Percentiles rank a stretch among this genome's conserved stretches.
These are phyloP conservation scores for Drosophila bocki DNA, from an alignment of 1,140 invertebrate genomes.

Conservation along the genomic window DNA sequence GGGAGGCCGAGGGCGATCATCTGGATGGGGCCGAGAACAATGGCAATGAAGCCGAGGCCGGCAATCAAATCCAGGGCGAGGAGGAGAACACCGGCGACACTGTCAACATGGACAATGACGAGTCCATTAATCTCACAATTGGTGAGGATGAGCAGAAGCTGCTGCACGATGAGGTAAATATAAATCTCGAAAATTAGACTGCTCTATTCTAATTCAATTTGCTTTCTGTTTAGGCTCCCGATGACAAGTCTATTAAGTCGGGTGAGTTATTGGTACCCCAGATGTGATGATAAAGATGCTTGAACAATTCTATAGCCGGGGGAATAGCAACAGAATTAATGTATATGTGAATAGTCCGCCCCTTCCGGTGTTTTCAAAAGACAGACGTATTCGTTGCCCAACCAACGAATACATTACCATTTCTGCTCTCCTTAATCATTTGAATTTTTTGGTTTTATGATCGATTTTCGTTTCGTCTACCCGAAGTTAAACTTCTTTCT, in stretches of 20 bases:
- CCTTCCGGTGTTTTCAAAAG: not conserved
- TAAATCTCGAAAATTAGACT: not conserved
- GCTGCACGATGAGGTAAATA: conserved; percentile 89
- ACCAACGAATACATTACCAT: conserved; percentile 3
- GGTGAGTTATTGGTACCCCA: conserved; percentile 50
- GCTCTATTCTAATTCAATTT: conserved; percentile 22
- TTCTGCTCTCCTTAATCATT: not conserved
- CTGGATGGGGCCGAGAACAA: conserved; percentile 30
- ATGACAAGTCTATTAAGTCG: conserved; percentile 81
- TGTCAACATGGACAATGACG: conserved; percentile 87
- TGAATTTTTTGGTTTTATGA: not conserved
- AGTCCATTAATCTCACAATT: conserved; percentile 92
- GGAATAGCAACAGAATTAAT: not conserved
- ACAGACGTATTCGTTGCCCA: not conserved
- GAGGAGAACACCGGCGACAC: conserved; percentile 71
- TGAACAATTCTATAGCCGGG: not conserved
- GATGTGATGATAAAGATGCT: not conserved
- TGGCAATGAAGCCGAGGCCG: conserved; percentile 37
- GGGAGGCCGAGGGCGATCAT: conserved; percentile 35
- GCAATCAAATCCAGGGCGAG: conserved; percentile 54
- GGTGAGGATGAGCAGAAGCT: conserved; percentile 92
- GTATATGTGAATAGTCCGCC: not conserved
- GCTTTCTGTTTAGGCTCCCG: conserved; percentile 61
- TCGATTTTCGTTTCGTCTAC: no score
- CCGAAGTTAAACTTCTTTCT: no score